Base-by-base conservation (phyloP, 2,797 vertebrate species). In the Tenualosa ilisha region DNA sequence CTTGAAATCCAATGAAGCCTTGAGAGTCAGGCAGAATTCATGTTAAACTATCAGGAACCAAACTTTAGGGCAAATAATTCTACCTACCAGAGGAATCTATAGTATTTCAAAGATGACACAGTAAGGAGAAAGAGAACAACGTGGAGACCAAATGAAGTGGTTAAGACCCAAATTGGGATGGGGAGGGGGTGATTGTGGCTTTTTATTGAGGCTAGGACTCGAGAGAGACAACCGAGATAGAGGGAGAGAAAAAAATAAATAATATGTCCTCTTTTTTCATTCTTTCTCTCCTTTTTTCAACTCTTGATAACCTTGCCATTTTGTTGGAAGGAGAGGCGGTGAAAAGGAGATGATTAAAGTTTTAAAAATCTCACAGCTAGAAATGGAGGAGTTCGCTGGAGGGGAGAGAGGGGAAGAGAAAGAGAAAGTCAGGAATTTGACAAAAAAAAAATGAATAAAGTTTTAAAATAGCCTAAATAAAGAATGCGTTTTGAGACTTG, bases 331-430 rank as follows among this genome's bases (percentile, higher is more conserved):
- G 81, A 86, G 83, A 63, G 37, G 15, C 88, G 92, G 92, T 92
- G 89, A 93, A 91, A 92, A 84, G 88, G 89, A 92, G 88, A 90
- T 92, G 91, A 93, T 94, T 93, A 93, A 94, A 92, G 91, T 93
- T 93, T 86, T 89, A 93, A 89, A 87, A 92, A 90, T 85, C 40
- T 43, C 86, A 83, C 56, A 59, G 56, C 56, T 59, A 59, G 24
- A 68, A 6, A 68, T 24, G 12, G 63, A 31, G 9, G 56, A 59
- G 56, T 22, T 22, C 4, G 4, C 89, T 84, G 88, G 85, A 88
- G 61, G 88, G 88, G 85, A 82, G 83, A 86, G 86, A 87, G 49
- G n/a, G 87, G 87, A 40, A 6, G 4, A 88, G 81, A 85, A 65
- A 13, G 0, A 24, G 84, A 26, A 24, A 49, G 15, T 0, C 20